Evolutionary conservation across 1,140 invertebrate species (phyloP).

Genomic region (Sinella curviseta): DNA sequence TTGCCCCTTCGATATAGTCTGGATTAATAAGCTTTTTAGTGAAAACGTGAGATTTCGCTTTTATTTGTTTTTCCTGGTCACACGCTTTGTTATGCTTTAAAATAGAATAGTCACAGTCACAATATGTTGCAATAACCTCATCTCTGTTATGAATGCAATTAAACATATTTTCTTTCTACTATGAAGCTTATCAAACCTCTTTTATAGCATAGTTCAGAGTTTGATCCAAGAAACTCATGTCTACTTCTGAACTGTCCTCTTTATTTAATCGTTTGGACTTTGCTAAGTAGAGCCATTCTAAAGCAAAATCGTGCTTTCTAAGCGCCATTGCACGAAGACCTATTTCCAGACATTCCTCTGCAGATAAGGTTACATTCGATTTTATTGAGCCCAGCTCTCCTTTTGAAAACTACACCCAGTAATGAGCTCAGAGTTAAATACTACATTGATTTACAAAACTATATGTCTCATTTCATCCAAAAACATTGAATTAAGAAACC

Average conservation of each 20-base stretch:
- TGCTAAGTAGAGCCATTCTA: neutral
- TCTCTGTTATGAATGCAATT: too few species aligned
- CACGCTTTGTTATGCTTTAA: constrained; percentile 14
- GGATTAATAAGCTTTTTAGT: neutral
- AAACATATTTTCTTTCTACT: too few species aligned
- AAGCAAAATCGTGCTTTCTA: neutral
- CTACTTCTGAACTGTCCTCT: neutral
- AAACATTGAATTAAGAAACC: neutral
- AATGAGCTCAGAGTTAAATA: too few species aligned
- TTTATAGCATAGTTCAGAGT: neutral
- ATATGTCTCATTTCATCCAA: too few species aligned
- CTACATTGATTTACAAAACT: too few species aligned
- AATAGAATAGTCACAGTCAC: neutral
- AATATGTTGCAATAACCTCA: neutral
- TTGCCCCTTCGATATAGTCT: neutral
- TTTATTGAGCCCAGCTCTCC: neutral
- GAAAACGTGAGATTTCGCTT: neutral
- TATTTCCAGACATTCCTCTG: neutral
- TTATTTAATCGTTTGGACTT: neutral
- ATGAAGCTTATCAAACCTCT: too few species aligned
- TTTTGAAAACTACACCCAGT: neutral
- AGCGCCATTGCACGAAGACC: neutral
- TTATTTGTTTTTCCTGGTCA: neutral
- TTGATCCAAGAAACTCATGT: neutral
- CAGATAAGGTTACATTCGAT: neutral